Conservation (phyloP, 2,888 invertebrate species). For the Agriopis leucophaearia region DNA sequence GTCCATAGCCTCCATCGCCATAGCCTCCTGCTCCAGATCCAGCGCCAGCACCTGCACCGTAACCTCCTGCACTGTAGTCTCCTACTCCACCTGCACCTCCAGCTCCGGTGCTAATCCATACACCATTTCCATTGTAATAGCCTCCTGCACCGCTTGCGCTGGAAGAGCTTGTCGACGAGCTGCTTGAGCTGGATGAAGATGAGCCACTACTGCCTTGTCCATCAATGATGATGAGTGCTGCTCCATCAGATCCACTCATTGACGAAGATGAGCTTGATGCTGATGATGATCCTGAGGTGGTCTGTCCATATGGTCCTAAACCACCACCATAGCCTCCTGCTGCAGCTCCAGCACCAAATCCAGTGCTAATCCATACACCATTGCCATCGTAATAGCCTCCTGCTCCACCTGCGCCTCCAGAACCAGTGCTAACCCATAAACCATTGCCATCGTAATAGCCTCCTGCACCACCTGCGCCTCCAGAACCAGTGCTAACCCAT, state of each 20-base stretch:
- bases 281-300: no score
- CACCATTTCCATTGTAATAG: no score
- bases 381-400: no score
- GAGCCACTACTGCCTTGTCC: constrained; percentile 13
- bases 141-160: neutral
- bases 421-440: no score
- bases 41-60: neutral
- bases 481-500: neutral
- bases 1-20: neutral
- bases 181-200: constrained; percentile 3
- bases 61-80: no score
- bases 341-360: no score
- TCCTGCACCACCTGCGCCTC: neutral
- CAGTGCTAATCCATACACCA: neutral
- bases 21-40: neutral
- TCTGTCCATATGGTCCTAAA: neutral
- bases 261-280: no score
- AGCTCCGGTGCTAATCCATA: no score
- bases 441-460: no score
- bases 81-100: constrained; percentile 16
- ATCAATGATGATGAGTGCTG: neutral
- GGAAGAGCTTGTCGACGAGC: constrained; percentile 11
- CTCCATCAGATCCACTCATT: neutral
- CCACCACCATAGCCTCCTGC: neutral
- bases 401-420: no score